Percentiles rank a stretch among this genome's conserved stretches.
Conservation (phyloP, 1,140 invertebrate genomes). For the Carposina sasakii region DNA sequence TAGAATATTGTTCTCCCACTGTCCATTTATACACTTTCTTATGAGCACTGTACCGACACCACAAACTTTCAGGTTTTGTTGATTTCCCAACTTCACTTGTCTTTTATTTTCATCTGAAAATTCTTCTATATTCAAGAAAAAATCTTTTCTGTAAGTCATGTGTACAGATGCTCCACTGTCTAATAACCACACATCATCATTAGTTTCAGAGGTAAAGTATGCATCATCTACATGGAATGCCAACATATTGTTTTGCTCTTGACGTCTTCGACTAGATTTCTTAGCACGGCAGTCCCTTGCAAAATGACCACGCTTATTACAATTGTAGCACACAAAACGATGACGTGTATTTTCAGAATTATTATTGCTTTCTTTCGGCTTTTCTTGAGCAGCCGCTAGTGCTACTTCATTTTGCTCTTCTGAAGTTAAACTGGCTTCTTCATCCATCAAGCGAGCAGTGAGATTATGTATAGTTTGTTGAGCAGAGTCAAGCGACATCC, state of each 20-base stretch:
- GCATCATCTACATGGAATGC: conserved; percentile 25
- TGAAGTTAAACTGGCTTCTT: conserved; percentile 26
- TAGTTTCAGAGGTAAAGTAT: conserved; percentile 14
- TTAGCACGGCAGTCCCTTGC: conserved; percentile 20
- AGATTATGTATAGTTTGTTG: conserved; percentile 37
- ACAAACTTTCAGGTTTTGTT: conserved; percentile 21
- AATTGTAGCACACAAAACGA: conserved; percentile 26
- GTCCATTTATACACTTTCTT: conserved; percentile 29
- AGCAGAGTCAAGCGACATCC: conserved; percentile 30
- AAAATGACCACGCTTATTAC: conserved; percentile 23
- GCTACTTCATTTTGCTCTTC: conserved; percentile 22
- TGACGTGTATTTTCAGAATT: not conserved
- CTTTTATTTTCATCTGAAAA: conserved; percentile 19
- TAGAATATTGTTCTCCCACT: conserved; percentile 28
- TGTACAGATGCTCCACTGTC: conserved; percentile 46
- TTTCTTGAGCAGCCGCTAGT: not conserved
- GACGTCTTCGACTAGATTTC: too few species aligned
- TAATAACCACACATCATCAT: conserved; percentile 34
- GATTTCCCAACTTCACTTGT: conserved; percentile 26
- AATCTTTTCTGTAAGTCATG: conserved; percentile 31
- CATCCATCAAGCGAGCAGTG: conserved; percentile 30
- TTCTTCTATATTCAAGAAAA: conserved; percentile 25
- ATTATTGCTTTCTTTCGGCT: not conserved
- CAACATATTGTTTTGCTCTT: conserved; percentile 18
- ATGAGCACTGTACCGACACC: conserved; percentile 22